Percentiles rank a stretch among this genome's conserved stretches.
phyloP scores from a whole-genome alignment of 2,888 invertebrate genomes.

The Podotricha telesiphe region DNA sequence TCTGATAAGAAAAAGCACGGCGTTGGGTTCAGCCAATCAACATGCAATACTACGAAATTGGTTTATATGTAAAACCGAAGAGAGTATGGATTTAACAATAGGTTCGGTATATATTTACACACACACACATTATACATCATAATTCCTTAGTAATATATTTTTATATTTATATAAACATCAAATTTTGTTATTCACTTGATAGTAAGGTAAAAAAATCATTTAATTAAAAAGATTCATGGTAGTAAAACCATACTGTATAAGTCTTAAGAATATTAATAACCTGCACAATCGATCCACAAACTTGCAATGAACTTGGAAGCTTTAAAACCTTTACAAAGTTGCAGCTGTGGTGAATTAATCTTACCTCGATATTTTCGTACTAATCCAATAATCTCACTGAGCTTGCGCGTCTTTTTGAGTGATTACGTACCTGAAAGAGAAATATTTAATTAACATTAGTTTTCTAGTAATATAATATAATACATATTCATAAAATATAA shows the following conservation, averaged over 20 bases:
- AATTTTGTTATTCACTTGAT: no score
- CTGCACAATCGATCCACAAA: constrained; percentile 7
- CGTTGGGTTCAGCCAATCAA: no score
- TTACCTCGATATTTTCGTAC: constrained; percentile 20
- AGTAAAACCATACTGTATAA: background rate
- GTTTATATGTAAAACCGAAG: no score
- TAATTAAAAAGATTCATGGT: background rate
- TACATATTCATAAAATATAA: no score
- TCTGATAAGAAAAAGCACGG: no score
- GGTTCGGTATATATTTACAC: no score
- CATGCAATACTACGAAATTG: no score
- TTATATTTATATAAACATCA: no score
- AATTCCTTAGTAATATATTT: no score
- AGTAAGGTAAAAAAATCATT: no score
- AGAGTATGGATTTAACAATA: no score
- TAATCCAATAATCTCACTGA: constrained; percentile 18
- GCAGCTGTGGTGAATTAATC: constrained; percentile 12
- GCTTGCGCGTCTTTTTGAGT: background rate
- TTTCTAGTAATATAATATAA: background rate
- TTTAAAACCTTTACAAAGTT: constrained; percentile 9
- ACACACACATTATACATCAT: no score
- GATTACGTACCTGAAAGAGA: constrained; percentile 30
- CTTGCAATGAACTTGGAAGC: constrained; percentile 4
- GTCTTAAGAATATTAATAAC: background rate
- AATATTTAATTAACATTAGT: background rate